A percentile compares a stretch with the other conserved stretches of the same genome.
Conservation (phyloP, 2,113 vertebrate species). For the Sceloporus tristichus region DNA sequence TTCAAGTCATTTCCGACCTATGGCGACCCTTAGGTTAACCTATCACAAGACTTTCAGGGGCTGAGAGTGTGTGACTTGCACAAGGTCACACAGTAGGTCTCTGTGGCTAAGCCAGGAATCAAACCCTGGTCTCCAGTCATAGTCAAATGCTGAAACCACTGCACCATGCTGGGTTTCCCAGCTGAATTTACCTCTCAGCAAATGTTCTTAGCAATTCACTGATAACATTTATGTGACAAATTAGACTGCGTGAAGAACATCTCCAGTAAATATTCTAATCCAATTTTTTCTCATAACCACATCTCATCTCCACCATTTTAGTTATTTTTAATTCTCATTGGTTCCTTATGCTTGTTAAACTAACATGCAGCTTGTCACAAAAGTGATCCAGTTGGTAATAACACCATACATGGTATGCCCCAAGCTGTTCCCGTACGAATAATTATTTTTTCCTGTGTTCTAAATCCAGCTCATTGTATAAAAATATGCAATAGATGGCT, state of each 20-base stretch:
- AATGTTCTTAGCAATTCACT: neutral
- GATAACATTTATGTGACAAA: neutral
- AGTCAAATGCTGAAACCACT: no score
- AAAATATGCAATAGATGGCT: neutral
- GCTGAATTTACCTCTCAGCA: neutral
- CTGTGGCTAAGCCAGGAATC: no score
- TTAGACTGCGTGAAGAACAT: neutral
- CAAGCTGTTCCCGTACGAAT: neutral
- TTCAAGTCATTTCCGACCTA: no score
- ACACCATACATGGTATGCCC: neutral
- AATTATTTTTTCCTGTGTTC: neutral
- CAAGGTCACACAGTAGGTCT: no score
- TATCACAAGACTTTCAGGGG: no score
- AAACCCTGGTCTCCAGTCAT: no score
- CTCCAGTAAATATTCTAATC: neutral
- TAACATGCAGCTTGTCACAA: no score
- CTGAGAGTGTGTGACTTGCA: no score
- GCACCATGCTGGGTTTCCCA: no score
- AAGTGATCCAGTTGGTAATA: neutral
- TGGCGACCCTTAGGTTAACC: no score
- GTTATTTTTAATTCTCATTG: neutral
- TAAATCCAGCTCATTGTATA: neutral
- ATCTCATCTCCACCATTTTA: neutral
- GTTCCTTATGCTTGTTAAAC: no score
- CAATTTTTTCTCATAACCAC: neutral